A percentile compares a stretch with the other conserved stretches of the same genome.
These are phyloP conservation scores for Pseudopodoces humilis DNA, from an alignment of 2,113 vertebrate genomes.

Conservation along the genomic window DNA sequence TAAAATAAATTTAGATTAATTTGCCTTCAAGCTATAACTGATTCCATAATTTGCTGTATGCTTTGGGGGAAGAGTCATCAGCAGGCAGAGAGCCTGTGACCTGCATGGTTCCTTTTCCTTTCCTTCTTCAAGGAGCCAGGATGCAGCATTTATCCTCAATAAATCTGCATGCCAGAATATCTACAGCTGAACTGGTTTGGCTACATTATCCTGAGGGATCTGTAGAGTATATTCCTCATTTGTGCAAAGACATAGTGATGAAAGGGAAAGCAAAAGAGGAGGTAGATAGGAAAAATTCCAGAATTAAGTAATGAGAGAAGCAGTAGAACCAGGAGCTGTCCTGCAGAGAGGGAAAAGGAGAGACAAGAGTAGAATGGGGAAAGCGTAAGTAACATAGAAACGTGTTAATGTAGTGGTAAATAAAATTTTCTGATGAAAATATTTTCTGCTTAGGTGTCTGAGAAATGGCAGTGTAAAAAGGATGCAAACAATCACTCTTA, in stretches of 20 bases:
- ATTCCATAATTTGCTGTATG: not conserved
- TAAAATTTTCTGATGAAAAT: not conserved
- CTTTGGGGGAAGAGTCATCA: not conserved
- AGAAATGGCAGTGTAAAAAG: not conserved
- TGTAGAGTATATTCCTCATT: not conserved
- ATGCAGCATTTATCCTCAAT: not conserved
- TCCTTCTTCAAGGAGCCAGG: not conserved
- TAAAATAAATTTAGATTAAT: slow-evolving; percentile 4
- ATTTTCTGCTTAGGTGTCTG: not conserved
- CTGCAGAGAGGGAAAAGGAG: not conserved
- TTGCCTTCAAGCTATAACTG: not conserved
- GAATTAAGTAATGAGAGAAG: not conserved
- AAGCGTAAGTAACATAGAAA: not conserved
- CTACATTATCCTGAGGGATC: not conserved
- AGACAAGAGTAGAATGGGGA: not conserved
- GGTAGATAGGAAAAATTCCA: not conserved
- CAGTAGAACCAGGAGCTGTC: not conserved
- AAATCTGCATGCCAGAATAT: not conserved
- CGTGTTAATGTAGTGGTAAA: not conserved
- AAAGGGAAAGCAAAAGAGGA: not conserved
- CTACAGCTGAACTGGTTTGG: not conserved
- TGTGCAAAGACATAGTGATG: not conserved
- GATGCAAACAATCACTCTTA: not conserved
- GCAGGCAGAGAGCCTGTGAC: not conserved
- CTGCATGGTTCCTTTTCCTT: not conserved